Percentiles rank a stretch among this genome's conserved stretches.
These are phyloP conservation scores for Malurus leucopterus DNA, from an alignment of 2,797 vertebrate genomes.

Conservation along the genomic window DNA sequence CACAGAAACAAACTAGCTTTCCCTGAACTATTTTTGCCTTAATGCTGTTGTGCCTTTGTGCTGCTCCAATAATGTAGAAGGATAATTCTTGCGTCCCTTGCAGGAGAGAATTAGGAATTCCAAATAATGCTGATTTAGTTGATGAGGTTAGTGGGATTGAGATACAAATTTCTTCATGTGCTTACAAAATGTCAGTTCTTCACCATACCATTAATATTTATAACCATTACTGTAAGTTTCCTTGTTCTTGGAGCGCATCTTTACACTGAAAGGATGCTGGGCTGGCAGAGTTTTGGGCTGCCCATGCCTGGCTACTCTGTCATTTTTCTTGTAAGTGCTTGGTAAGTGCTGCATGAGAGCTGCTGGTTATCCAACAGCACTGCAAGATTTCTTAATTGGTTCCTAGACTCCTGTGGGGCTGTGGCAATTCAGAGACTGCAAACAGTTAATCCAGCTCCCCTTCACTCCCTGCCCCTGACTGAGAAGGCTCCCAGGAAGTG, in stretches of 20 bases:
- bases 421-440: neutral
- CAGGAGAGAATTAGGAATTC: neutral
- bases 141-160: neutral
- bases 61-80: neutral
- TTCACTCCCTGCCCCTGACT: neutral
- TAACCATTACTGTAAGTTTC: neutral
- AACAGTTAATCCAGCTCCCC: neutral
- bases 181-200: neutral
- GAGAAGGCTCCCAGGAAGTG: neutral
- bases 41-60: neutral
- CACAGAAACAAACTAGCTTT: neutral
- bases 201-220: neutral
- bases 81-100: neutral
- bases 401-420: neutral
- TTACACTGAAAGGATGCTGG: neutral
- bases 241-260: neutral
- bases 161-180: neutral
- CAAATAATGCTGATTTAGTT: neutral
- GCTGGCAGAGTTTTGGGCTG: neutral
- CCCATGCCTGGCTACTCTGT: neutral
- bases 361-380: neutral
- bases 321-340: neutral
- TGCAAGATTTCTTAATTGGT: neutral
- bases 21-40: neutral
- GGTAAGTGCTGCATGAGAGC: neutral